Base-by-base conservation (phyloP, 1,140 invertebrate species). In the Dryas iulia region DNA sequence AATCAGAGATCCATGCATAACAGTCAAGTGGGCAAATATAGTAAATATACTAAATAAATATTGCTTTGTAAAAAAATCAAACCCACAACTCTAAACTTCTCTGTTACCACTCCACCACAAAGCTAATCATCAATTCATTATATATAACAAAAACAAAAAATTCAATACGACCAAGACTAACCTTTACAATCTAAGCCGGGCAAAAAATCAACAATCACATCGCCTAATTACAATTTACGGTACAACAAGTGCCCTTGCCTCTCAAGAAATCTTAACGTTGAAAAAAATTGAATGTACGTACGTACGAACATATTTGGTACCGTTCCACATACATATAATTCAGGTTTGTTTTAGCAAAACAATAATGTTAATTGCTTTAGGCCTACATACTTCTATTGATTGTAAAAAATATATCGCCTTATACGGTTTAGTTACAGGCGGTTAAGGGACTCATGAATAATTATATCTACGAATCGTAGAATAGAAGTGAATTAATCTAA, bases 301-400 rank as follows among this genome's bases (percentile, higher is more conserved):
- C 18, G 39, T 6, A 7, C n/a, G 33, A 18, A 47, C 39, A 47
- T 47, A 47, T 47, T 47, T 47, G 39, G 39, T 21, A 18, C 18
- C 39, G 39, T 18, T 18, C 35, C 35, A 39, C 39, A 8, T n/a
- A 47, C 39, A 47, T 47, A n/a, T n/a, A n/a, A n/a, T 47, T 18
- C 18, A 47, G 39, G 18, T 66, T 71, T 71, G 25, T 59, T 60
- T 71, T 58, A 66, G 58, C 59, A 58, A 58, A 71, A 66, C 63
- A 72, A 78, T 81, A 76, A 83, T 81, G 77, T 76, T 82, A 82
- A 84, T 84, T 79, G 71, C 76, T 82, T 83, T 68, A 71, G 66
- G 59, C 62, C 59, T 63, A 65, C 63, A 14, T 24, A 33, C 76
- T 77, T 21, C 31, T n/a, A n/a, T 24, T 25, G 24, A 25, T 24